These are phyloP conservation scores for Emmelina monodactyla DNA, from an alignment of 2,888 invertebrate species.

Conservation along the genomic window DNA sequence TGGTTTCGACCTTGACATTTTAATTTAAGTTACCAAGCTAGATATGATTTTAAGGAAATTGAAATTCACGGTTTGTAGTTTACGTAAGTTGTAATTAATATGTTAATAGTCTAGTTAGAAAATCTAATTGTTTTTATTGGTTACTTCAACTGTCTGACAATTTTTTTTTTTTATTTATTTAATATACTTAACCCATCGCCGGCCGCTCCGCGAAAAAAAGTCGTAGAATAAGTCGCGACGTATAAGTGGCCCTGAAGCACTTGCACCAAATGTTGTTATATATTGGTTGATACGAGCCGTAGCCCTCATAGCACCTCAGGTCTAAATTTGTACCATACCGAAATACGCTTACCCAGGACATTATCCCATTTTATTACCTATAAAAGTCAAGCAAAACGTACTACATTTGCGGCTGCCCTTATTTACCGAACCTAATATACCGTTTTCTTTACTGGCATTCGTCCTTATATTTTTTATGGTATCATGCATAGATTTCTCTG, in stretches of 20 bases:
- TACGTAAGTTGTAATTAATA: too few relatives aligned
- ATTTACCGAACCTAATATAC: constrained; percentile 58
- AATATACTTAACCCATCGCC: too few relatives aligned
- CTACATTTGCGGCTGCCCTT: constrained; percentile 60
- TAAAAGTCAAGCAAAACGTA: constrained; percentile 60
- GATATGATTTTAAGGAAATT: too few relatives aligned
- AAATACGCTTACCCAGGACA: constrained; percentile 61
- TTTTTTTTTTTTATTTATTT: too few relatives aligned
- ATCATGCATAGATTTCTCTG: constrained; percentile 50
- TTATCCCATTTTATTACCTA: constrained; percentile 63
- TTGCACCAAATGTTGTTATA: constrained; percentile 30
- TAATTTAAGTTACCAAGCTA: too few relatives aligned
- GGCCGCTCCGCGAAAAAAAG: too few relatives aligned
- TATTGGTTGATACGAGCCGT: constrained; percentile 41
- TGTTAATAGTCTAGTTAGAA: too few relatives aligned
- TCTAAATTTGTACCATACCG: constrained; percentile 62
- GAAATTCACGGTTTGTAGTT: too few relatives aligned
- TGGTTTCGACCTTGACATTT: too few relatives aligned
- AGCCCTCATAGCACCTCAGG: constrained; percentile 34
- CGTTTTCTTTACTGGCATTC: constrained; percentile 47
- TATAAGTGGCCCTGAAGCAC: constrained; percentile 23
- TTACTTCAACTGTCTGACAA: too few relatives aligned
- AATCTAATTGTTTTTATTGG: too few relatives aligned
- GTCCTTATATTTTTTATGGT: constrained; percentile 47
- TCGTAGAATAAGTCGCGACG: constrained; percentile 1